A percentile compares a stretch with the other conserved stretches of the same genome.
These are phyloP conservation scores for Anas acuta DNA, from an alignment of 2,797 vertebrate species.

Conservation along the genomic window DNA sequence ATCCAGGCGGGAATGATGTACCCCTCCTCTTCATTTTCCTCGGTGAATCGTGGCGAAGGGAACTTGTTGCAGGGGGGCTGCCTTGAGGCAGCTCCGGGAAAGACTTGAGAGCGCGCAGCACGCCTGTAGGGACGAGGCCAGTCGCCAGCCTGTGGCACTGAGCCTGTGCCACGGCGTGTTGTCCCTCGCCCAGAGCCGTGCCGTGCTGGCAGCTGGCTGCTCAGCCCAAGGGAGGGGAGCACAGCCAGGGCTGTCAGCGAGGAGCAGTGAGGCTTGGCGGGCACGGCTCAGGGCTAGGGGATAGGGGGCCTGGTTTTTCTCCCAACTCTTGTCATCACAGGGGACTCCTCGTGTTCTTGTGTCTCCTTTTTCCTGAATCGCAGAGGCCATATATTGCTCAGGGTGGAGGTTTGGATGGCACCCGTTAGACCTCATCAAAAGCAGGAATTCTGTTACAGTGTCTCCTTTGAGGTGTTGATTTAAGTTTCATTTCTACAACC, in stretches of 20 bases:
- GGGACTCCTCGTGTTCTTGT: not conserved
- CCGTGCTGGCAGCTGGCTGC: not conserved
- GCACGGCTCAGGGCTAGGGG: not conserved
- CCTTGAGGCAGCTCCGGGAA: not conserved
- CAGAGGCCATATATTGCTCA: accelerated
- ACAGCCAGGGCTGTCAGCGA: not conserved
- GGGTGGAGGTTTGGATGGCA: not conserved
- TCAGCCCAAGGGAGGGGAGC: not conserved
- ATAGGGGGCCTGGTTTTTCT: not conserved
- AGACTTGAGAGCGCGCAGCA: not conserved
- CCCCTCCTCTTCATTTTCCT: not conserved
- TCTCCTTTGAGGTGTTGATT: not conserved
- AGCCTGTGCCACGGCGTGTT: not conserved
- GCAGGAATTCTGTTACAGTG: not conserved
- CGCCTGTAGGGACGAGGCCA: not conserved
- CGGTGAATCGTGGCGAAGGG: not conserved
- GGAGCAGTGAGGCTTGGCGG: not conserved
- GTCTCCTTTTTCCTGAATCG: not conserved
- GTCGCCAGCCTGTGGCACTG: not conserved
- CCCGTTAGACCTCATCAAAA: not conserved
- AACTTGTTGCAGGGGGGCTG: not conserved
- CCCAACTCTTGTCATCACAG: accelerated
- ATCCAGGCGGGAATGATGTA: not conserved
- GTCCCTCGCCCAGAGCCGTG: not conserved
- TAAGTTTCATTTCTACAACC: not conserved